Evolutionary conservation across 2,888 invertebrate genomes (phyloP).

Genomic region (Kuschelorhynchus macadamiae): DNA sequence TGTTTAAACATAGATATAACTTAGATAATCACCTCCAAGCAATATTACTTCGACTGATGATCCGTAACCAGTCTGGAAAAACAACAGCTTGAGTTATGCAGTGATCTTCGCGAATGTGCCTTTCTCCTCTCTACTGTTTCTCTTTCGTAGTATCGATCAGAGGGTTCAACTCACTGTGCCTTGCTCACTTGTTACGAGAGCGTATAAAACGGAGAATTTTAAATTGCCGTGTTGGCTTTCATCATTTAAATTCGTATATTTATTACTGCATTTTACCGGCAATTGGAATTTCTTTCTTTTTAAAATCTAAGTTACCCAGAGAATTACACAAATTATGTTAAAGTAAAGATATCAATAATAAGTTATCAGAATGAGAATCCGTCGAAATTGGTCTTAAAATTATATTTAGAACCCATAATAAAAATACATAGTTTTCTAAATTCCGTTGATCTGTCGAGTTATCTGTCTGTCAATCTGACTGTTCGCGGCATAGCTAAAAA

Average conservation of each 20-base stretch:
- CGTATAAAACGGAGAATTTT: slow-evolving; percentile 7
- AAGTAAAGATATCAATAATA: too few relatives aligned
- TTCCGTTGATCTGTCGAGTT: too few relatives aligned
- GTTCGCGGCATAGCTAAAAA: too few relatives aligned
- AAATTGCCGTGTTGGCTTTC: slow-evolving; percentile 6
- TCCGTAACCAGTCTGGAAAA: slow-evolving; percentile 43
- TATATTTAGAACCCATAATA: too few relatives aligned
- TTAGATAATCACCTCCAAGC: slow-evolving; percentile 3
- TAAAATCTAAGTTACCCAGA: background rate
- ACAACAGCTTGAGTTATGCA: slow-evolving; percentile 49
- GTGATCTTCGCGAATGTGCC: slow-evolving; percentile 47
- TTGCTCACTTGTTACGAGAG: slow-evolving; percentile 37
- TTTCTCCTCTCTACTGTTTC: slow-evolving; percentile 33
- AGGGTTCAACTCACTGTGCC: slow-evolving; percentile 30
- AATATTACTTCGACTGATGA: slow-evolving; percentile 13
- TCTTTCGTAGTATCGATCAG: slow-evolving; percentile 42
- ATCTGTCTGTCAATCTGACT: too few relatives aligned
- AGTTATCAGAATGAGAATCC: too few relatives aligned
- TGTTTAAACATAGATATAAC: too few relatives aligned
- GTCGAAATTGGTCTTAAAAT: too few relatives aligned
- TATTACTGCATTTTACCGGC: background rate
- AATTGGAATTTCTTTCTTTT: background rate
- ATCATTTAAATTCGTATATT: background rate
- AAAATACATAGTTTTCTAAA: too few relatives aligned
- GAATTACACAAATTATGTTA: background rate